phyloP scores from a whole-genome alignment of 2,888 invertebrate species.

The Andrena camellia region DNA sequence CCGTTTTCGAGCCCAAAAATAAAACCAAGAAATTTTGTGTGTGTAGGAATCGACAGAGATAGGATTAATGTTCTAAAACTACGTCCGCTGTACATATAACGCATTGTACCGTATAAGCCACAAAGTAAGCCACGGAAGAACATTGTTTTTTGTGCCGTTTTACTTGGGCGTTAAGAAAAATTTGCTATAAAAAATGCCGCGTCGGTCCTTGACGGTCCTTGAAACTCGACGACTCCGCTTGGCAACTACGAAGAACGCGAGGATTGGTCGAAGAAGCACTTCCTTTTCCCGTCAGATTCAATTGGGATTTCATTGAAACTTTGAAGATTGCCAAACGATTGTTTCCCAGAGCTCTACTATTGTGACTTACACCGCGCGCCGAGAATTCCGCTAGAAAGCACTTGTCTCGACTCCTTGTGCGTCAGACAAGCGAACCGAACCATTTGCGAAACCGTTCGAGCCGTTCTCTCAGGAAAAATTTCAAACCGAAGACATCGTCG shows the following conservation, averaged over 20 bases:
- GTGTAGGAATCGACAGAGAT: constrained; percentile 61
- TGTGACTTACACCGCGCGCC: constrained; percentile 34
- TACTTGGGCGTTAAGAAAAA: neutral
- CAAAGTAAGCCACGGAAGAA: constrained; percentile 36
- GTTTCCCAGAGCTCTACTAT: constrained; percentile 15
- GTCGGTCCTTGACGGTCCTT: neutral
- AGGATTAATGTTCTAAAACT: constrained; percentile 61
- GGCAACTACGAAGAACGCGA: neutral
- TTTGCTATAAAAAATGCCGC: constrained; percentile 47
- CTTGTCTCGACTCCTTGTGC: constrained; percentile 49
- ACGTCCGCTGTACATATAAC: constrained; percentile 68
- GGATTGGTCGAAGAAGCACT: neutral
- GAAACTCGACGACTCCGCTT: neutral
- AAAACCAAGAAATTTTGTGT: constrained; percentile 51
- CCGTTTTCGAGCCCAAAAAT: constrained; percentile 26
- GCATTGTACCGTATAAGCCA: constrained; percentile 61
- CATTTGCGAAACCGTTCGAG: constrained; percentile 3
- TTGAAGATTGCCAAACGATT: neutral
- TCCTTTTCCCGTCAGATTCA: neutral
- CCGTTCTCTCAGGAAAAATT: constrained; percentile 24
- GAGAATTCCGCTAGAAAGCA: constrained; percentile 37
- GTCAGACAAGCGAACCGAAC: neutral
- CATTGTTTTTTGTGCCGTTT: neutral
- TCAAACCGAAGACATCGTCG: neutral
- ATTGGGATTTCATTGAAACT: neutral